Conservation (phyloP, 2,797 vertebrate species). For the Labroides dimidiatus region DNA sequence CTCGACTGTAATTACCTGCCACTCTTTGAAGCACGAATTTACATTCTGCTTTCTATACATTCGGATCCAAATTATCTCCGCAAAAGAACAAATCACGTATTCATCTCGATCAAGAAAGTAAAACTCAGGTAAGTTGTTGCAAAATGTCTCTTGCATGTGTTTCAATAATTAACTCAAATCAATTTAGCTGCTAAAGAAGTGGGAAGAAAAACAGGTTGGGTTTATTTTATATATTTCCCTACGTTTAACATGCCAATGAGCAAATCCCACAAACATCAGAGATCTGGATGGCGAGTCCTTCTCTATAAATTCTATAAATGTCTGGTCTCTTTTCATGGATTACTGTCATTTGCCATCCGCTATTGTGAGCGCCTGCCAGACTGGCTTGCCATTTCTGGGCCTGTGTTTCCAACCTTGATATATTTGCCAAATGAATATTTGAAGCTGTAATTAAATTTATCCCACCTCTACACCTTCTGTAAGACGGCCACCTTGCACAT, state of each 20-base stretch:
- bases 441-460: conserved; percentile 97
- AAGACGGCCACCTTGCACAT: conserved; percentile 83
- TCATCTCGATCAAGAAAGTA: conserved; percentile 8
- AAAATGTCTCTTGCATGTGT: conserved; percentile 33
- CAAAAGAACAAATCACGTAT: conserved; percentile 6
- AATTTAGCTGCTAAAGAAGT: conserved; percentile 49
- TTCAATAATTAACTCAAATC: conserved; percentile 59
- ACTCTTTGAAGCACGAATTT: background rate
- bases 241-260: conserved; percentile 55
- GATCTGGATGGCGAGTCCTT: conserved; percentile 74
- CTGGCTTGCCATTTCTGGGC: conserved; percentile 94
- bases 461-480: conserved; percentile 90
- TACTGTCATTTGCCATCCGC: conserved; percentile 83
- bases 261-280: conserved; percentile 75
- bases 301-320: conserved; percentile 83
- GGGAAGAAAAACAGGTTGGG: conserved; percentile 57
- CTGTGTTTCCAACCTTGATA: conserved; percentile 90
- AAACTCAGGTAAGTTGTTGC: conserved; percentile 30
- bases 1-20: conserved; percentile 15
- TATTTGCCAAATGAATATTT: conserved; percentile 98
- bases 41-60: background rate
- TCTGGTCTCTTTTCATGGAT: conserved; percentile 85
- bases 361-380: conserved; percentile 88
- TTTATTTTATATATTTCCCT: conserved; percentile 66
- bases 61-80: background rate